Percentiles rank a stretch among this genome's conserved stretches.
Conservation (phyloP, 1,140 invertebrate species). For the Macrosteles quadrilineatus region DNA sequence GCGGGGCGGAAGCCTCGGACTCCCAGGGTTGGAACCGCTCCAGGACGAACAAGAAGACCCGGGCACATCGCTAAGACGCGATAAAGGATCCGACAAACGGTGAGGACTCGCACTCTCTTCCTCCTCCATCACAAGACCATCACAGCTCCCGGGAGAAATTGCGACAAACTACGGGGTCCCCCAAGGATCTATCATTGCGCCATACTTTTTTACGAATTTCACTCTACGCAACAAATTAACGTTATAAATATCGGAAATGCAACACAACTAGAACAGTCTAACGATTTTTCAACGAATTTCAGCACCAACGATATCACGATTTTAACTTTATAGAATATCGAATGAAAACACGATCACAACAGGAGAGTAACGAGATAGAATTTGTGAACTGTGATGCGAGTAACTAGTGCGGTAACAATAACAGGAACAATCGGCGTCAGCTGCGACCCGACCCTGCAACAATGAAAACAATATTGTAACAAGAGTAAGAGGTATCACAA, state of each 20-base stretch:
- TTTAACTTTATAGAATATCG: neutral
- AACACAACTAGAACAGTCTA: neutral
- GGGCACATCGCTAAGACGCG: conserved; percentile 25
- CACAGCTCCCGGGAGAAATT: neutral
- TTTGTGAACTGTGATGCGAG: neutral
- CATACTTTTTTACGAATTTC: neutral
- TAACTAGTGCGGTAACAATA: neutral
- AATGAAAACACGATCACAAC: neutral
- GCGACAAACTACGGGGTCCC: neutral
- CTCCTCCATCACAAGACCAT: conserved; percentile 15
- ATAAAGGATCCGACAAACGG: conserved; percentile 27
- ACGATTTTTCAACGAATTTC: neutral
- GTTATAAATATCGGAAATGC: neutral
- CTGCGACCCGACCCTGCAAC: conserved; percentile 1
- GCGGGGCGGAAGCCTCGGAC: conserved; percentile 27
- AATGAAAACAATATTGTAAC: neutral
- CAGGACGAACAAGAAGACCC: conserved; percentile 28
- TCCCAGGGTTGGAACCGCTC: conserved; percentile 26
- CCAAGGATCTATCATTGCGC: neutral
- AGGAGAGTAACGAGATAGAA: conserved; percentile 9
- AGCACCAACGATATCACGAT: neutral
- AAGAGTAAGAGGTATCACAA: too few relatives aligned
- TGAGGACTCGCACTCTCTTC: conserved; percentile 9
- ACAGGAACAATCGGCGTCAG: neutral
- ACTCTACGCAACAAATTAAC: neutral